phyloP scores from a whole-genome alignment of 2,797 vertebrate genomes.

The Sebastolobus altivelis region DNA sequence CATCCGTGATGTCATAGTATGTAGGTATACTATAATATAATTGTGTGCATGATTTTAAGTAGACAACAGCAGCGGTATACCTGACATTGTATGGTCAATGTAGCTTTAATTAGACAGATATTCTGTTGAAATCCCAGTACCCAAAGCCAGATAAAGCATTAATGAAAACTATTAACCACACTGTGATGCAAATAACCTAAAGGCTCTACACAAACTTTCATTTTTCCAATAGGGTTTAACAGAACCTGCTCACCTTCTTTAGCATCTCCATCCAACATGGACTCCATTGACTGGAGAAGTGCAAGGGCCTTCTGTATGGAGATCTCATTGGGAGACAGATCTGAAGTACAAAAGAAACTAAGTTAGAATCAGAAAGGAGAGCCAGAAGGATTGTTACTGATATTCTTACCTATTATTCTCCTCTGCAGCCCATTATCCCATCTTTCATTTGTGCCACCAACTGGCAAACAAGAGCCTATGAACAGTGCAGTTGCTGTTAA shows the following conservation, averaged over 20 bases:
- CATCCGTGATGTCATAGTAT: too few relatives aligned
- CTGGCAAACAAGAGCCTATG: slow-evolving; percentile 26
- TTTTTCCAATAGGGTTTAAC: not conserved
- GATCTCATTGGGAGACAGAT: not conserved
- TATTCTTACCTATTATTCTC: not conserved
- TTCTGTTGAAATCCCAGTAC: too few relatives aligned
- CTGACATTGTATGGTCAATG: too few relatives aligned
- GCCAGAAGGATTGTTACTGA: fast-evolving
- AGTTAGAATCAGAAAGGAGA: not conserved
- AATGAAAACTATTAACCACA: not conserved
- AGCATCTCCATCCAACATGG: not conserved
- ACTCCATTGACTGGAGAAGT: slow-evolving; percentile 20
- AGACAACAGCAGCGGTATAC: too few relatives aligned
- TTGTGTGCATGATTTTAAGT: too few relatives aligned
- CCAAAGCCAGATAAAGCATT: too few relatives aligned
- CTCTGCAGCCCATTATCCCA: fast-evolving
- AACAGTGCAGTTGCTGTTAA: not conserved
- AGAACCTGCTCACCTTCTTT: slow-evolving; percentile 38
- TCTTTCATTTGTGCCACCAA: not conserved
- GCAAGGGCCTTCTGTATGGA: slow-evolving; percentile 21
- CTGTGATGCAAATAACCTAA: too few relatives aligned
- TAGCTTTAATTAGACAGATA: too few relatives aligned
- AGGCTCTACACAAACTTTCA: not conserved
- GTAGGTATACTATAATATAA: too few relatives aligned
- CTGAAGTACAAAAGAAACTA: not conserved